phyloP scores from a whole-genome alignment of 2,797 vertebrate species.

The Xenentodon cancila region DNA sequence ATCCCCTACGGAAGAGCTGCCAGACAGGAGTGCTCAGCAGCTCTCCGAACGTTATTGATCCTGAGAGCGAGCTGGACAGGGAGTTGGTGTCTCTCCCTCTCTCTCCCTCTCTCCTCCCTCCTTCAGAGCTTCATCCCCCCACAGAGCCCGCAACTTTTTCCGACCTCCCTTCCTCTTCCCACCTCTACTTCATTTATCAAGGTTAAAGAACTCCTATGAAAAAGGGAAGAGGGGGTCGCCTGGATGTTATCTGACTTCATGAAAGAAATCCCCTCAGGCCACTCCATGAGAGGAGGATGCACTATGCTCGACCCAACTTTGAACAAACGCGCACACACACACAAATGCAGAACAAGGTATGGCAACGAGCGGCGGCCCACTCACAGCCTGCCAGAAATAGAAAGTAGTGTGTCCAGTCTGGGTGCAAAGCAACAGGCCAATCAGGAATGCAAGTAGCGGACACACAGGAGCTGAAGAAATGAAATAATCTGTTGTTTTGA shows the following conservation, averaged over 20 bases:
- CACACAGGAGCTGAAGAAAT: conserved; percentile 17
- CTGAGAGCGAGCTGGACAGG: conserved; percentile 75
- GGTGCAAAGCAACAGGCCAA: conserved; percentile 47
- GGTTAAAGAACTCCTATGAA: conserved; percentile 86
- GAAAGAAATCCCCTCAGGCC: conserved; percentile 83
- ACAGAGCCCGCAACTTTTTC: conserved; percentile 64
- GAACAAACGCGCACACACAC: conserved; percentile 30
- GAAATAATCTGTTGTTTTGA: conserved; percentile 21
- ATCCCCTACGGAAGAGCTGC: conserved; percentile 74
- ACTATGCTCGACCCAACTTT: conserved; percentile 67
- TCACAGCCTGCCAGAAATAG: conserved; percentile 61
- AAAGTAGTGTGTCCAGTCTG: conserved; percentile 49
- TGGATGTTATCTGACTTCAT: conserved; percentile 84
- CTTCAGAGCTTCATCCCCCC: conserved; percentile 59
- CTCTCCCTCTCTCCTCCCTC: conserved; percentile 53
- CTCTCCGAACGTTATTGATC: conserved; percentile 84
- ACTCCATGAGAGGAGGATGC: conserved; percentile 77
- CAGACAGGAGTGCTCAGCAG: conserved; percentile 81
- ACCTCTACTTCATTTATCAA: conserved; percentile 84
- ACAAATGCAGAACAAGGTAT: conserved; percentile 32
- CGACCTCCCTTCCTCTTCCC: conserved; percentile 36
- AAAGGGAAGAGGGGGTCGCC: conserved; percentile 78
- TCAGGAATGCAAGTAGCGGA: conserved; percentile 46
- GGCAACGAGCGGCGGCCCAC: conserved; percentile 59
- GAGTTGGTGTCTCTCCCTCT: conserved; percentile 67